Evolutionary conservation across 2,888 invertebrate genomes (phyloP).

Genomic region (Drosophila macrothrix): DNA sequence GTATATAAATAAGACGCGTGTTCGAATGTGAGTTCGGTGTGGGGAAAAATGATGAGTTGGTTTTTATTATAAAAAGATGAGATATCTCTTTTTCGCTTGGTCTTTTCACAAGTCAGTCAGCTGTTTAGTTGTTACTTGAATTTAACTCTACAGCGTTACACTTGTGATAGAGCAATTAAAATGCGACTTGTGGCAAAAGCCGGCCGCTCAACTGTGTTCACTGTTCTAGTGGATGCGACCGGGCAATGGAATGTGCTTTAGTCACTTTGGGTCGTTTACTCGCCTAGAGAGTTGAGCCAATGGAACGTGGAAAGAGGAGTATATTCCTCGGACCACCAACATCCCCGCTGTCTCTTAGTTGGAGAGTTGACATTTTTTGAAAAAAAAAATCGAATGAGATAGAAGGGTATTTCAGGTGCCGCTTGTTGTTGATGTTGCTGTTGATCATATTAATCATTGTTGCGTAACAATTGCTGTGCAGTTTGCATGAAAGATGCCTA

Average conservation of each 20-base stretch:
- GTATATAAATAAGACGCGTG: slow-evolving; percentile 11
- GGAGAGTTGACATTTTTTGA: slow-evolving; percentile 75
- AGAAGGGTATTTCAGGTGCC: slow-evolving; percentile 25
- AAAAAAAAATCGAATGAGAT: background rate
- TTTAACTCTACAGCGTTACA: slow-evolving; percentile 81
- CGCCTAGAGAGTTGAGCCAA: slow-evolving; percentile 83
- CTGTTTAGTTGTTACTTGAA: slow-evolving; percentile 72
- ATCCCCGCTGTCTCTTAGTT: slow-evolving; percentile 74
- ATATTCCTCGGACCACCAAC: slow-evolving; percentile 8
- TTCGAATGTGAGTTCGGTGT: slow-evolving; percentile 31
- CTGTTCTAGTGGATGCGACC: slow-evolving; percentile 80
- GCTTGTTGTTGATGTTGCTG: slow-evolving; percentile 4
- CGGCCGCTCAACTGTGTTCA: slow-evolving; percentile 59
- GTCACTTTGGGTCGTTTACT: slow-evolving; percentile 64
- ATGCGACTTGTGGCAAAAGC: slow-evolving; percentile 52
- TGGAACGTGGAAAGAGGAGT: slow-evolving; percentile 26
- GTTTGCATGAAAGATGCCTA: slow-evolving; percentile 44
- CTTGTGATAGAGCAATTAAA: slow-evolving; percentile 81
- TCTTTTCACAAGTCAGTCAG: slow-evolving; percentile 82
- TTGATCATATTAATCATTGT: slow-evolving; percentile 39
- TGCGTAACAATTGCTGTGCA: slow-evolving; percentile 49
- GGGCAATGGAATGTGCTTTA: slow-evolving; percentile 61
- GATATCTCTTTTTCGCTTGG: background rate
- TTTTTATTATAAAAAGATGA: background rate
- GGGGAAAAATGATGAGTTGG: too few species aligned